These are phyloP conservation scores for Gadopsis bispinosus DNA, from an alignment of 2,797 vertebrate genomes.

Conservation along the genomic window DNA sequence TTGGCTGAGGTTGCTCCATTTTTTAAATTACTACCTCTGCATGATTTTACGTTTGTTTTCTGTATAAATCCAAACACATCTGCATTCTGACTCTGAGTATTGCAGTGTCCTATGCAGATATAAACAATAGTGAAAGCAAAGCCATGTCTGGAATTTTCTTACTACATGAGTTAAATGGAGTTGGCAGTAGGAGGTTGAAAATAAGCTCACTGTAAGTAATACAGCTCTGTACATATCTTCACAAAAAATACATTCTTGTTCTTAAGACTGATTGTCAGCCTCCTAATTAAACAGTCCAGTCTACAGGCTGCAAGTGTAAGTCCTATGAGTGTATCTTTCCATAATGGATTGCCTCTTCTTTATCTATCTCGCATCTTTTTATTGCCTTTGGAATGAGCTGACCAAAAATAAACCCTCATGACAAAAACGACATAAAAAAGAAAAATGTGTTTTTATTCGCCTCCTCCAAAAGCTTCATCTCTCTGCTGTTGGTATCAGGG, in stretches of 20 bases:
- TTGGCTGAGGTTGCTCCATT: not conserved
- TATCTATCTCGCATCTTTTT: slow-evolving; percentile 32
- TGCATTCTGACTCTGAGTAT: slow-evolving; percentile 8
- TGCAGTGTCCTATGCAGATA: not conserved
- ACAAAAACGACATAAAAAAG: slow-evolving; percentile 25
- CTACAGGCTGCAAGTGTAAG: slow-evolving; percentile 36
- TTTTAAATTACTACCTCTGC: slow-evolving; percentile 5
- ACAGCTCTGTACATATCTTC: slow-evolving; percentile 11
- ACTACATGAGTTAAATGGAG: not conserved
- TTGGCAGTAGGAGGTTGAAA: slow-evolving; percentile 19
- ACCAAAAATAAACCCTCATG: slow-evolving; percentile 27
- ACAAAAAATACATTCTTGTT: slow-evolving; percentile 29
- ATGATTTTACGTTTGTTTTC: slow-evolving; percentile 2
- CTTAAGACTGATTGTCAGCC: slow-evolving; percentile 25
- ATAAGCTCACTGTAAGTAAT: slow-evolving; percentile 16
- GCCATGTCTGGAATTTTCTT: slow-evolving; percentile 18
- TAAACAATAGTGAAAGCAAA: slow-evolving; percentile 31
- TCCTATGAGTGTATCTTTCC: slow-evolving; percentile 31
- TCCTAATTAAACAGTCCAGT: slow-evolving; percentile 25
- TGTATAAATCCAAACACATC: not conserved
- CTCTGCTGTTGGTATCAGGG: not conserved
- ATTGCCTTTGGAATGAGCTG: slow-evolving; percentile 22
- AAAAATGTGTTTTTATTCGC: not conserved
- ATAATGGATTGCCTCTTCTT: slow-evolving; percentile 35
- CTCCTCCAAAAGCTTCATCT: slow-evolving; percentile 1